phyloP scores from a whole-genome alignment of 1,140 invertebrate species.

The Brachionus plicatilis region DNA sequence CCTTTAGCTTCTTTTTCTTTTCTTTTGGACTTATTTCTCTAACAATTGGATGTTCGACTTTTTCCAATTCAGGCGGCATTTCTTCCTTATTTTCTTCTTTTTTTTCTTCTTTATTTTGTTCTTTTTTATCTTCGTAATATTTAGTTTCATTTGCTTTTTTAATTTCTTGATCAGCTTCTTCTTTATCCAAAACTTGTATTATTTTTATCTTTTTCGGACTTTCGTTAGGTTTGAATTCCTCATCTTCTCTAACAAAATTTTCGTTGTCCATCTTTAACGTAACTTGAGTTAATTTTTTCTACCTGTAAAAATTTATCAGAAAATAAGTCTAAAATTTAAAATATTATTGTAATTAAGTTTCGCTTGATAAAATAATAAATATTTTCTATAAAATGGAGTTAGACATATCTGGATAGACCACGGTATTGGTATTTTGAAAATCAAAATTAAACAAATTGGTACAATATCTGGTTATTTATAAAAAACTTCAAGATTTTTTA shows the following conservation, averaged over 20 bases:
- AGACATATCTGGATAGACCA: background rate
- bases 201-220: background rate
- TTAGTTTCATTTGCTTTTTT: background rate
- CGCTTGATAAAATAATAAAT: background rate
- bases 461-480: background rate
- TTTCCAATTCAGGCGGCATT: background rate
- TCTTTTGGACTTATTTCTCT: background rate
- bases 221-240: background rate
- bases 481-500: background rate
- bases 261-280: background rate
- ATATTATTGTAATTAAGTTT: background rate
- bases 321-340: background rate
- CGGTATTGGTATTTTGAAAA: background rate
- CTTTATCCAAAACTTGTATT: background rate
- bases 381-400: background rate
- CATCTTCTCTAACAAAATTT: background rate
- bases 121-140: background rate
- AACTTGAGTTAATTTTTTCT: background rate
- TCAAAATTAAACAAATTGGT: background rate
- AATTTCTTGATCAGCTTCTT: background rate
- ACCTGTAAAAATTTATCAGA: background rate
- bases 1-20: background rate
- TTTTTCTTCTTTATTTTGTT: background rate
- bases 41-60: background rate
- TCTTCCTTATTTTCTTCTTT: no score